Conservation (phyloP, 2,888 invertebrate species). For the Leucania comma region DNA sequence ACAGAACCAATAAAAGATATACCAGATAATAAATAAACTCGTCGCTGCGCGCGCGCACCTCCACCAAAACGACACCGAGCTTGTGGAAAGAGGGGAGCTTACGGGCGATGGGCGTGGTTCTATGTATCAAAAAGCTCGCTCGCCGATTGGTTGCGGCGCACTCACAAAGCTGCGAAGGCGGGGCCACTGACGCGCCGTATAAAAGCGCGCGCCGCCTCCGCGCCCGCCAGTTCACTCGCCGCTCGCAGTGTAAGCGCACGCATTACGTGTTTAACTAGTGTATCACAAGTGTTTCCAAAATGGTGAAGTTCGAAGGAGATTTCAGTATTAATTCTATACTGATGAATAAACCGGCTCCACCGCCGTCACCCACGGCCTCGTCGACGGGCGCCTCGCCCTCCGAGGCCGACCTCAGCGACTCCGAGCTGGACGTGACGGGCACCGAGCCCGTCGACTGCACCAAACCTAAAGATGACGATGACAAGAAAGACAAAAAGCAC, state of each 20-base stretch:
- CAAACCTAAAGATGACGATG: constrained; percentile 85
- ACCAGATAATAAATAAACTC: constrained; percentile 74
- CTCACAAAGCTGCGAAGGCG: constrained; percentile 78
- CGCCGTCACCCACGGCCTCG: constrained; percentile 84
- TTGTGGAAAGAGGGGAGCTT: constrained; percentile 68
- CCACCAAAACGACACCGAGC: constrained; percentile 66
- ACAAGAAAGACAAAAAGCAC: constrained; percentile 92
- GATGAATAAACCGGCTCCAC: constrained; percentile 90
- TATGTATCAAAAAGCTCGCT: constrained; percentile 85
- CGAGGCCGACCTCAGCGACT: constrained; percentile 90
- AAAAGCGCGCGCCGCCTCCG: constrained; percentile 83
- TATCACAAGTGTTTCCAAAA: constrained; percentile 79
- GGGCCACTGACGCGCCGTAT: constrained; percentile 74
- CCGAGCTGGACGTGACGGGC: constrained; percentile 94
- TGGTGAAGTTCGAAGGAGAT: constrained; percentile 92
- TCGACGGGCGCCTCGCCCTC: constrained; percentile 82
- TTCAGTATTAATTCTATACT: constrained; percentile 96
- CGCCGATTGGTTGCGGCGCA: constrained; percentile 73
- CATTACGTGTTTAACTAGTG: constrained; percentile 73
- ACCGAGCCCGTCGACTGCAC: constrained; percentile 94
- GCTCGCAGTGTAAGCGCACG: constrained; percentile 82
- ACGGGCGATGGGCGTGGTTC: constrained; percentile 74
- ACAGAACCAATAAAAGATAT: constrained; percentile 72
- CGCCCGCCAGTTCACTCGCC: constrained; percentile 85
- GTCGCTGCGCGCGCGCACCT: constrained; percentile 64